These are phyloP conservation scores for Enteromius paludinosus DNA, from an alignment of 2,797 vertebrate species.

Conservation along the genomic window DNA sequence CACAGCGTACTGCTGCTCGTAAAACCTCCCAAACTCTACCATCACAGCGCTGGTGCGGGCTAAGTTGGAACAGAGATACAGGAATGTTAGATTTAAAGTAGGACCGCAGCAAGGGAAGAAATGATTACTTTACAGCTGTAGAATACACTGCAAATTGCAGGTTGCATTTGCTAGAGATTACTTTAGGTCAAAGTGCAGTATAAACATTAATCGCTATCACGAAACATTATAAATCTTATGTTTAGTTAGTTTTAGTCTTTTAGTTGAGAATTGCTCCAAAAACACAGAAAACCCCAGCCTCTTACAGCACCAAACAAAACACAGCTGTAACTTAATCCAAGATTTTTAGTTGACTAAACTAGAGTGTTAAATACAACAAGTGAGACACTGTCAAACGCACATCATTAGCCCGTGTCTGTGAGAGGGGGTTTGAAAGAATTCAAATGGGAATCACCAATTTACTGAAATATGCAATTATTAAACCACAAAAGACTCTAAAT, in stretches of 20 bases:
- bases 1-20: constrained; percentile 88
- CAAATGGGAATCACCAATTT: neutral
- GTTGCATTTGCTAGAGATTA: neutral
- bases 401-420: neutral
- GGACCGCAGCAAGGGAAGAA: neutral
- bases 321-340: neutral
- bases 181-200: neutral
- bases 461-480: neutral
- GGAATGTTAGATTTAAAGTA: neutral
- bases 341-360: neutral
- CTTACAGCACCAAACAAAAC: neutral
- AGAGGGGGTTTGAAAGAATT: neutral
- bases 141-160: neutral
- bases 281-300: neutral
- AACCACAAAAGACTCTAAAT: neutral
- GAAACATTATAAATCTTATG: neutral
- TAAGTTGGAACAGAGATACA: constrained; percentile 59
- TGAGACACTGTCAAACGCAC: neutral
- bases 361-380: neutral
- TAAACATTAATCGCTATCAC: neutral
- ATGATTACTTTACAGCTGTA: neutral
- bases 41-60: constrained; percentile 84
- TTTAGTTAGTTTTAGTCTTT: neutral
- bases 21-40: constrained; percentile 82
- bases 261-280: neutral